Percentiles rank a stretch among this genome's conserved stretches.
phyloP scores from a whole-genome alignment of 2,113 vertebrate species.

The Pontoporia blainvillei region DNA sequence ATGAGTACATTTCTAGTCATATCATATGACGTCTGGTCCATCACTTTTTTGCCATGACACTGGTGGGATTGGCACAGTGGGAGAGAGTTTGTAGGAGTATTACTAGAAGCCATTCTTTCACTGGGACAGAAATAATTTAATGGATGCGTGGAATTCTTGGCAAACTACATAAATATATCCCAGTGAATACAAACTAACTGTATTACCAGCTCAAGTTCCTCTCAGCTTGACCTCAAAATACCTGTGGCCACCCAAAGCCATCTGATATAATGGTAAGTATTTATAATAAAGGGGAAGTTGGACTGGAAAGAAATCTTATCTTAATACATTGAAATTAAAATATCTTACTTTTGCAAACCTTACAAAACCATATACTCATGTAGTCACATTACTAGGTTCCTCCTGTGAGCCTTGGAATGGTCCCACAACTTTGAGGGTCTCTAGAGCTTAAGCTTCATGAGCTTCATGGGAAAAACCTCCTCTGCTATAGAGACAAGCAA shows the following conservation, averaged over 20 bases:
- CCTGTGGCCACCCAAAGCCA: neutral
- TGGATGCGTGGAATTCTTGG: neutral
- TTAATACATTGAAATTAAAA: neutral
- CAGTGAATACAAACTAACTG: neutral
- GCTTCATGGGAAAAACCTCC: neutral
- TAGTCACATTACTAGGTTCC: neutral
- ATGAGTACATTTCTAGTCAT: neutral
- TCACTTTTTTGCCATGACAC: neutral
- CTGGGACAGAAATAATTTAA: neutral
- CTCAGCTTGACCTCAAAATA: neutral
- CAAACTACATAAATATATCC: neutral
- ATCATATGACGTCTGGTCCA: neutral
- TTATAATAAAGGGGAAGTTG: neutral
- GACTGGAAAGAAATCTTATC: neutral
- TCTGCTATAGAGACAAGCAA: neutral
- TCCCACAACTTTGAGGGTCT: neutral
- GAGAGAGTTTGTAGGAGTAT: neutral
- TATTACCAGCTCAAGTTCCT: neutral
- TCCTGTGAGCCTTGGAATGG: neutral
- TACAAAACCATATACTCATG: neutral
- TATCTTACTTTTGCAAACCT: neutral
- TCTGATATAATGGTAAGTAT: neutral
- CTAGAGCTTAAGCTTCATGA: neutral
- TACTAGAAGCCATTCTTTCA: neutral
- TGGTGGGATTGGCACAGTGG: neutral